Evolutionary conservation across 2,797 vertebrate genomes (phyloP), one percentile per base, ranked within the genome.

Genomic region (Acanthiza pusilla): DNA sequence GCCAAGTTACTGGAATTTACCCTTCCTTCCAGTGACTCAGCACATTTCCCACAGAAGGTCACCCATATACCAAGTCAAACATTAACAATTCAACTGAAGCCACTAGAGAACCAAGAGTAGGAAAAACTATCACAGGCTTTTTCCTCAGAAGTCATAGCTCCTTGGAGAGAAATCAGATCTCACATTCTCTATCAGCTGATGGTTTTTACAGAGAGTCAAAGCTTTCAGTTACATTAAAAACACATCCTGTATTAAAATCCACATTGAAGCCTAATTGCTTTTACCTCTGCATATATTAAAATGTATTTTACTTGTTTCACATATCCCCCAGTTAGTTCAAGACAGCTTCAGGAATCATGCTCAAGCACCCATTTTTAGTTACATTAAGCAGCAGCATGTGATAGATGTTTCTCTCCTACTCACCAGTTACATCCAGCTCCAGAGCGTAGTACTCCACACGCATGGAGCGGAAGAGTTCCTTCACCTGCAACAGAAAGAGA

Each of bases 351-450:
- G 26, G 16, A 76, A 27, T 45, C n/a, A 36, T 12, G 16, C 40
- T 42, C 5, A 72, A 40, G 36, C 58, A 65, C 8, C 8, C 5
- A 36, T 16, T 88, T 95, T 77, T 12, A 77, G 23, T 36, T 42
- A 63, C 11, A 60, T 8, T 11, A 79, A 73, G 7, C 48, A 95
- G 18, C 51, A 93, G 32, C 42, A 85, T 0, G 1, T 13, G 13
- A 85, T 5, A 55, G 16, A 9, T 25, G 54, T 74, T 54, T 70
- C 58, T 15, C 45, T 75, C 55, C 58, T 78, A 95, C 98, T 99
- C 97, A 99, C 99, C 99, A 7, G 98, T 97, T 66, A 98, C 96
- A 97, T 99, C 99, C 92, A 99, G 96, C 91, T 99, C 99, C 97
- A 99, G 79, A 71, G 98, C 97, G 9, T 98, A 98, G 79, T 95